A percentile compares a stretch with the other conserved stretches of the same genome.
phyloP scores from a whole-genome alignment of 2,113 vertebrate species.

The Trogon melanurus region DNA sequence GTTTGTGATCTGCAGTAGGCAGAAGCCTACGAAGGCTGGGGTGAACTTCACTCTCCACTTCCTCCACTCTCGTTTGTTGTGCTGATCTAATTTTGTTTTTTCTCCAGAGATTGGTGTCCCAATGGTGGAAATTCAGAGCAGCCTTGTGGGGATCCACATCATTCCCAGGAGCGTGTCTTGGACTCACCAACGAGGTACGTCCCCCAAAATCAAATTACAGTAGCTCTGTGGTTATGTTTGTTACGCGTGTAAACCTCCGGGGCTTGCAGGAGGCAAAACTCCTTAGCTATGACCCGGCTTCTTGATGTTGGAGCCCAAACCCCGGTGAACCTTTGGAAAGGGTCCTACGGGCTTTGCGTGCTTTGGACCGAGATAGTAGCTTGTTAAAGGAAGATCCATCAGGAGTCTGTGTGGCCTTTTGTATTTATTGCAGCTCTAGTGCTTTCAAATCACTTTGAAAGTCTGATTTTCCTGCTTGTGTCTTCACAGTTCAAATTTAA shows the following conservation, averaged over 20 bases:
- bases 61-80: neutral
- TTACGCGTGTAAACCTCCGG: accelerated
- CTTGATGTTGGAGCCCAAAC: neutral
- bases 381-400: neutral
- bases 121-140: neutral
- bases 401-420: neutral
- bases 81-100: neutral
- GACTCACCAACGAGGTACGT: accelerated
- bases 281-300: neutral
- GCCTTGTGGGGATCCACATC: neutral
- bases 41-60: too few species aligned
- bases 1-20: neutral
- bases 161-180: neutral
- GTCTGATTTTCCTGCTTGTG: neutral
- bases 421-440: neutral
- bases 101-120: too few species aligned
- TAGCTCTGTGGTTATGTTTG: neutral
- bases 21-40: neutral
- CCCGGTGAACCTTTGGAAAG: neutral
- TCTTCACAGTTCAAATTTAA: neutral
- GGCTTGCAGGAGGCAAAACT: neutral
- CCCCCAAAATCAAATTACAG: neutral
- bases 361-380: neutral
- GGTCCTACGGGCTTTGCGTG: neutral
- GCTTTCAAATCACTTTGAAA: neutral